phyloP scores from a whole-genome alignment of 2,113 vertebrate species.

The Leptobrachium leishanense region DNA sequence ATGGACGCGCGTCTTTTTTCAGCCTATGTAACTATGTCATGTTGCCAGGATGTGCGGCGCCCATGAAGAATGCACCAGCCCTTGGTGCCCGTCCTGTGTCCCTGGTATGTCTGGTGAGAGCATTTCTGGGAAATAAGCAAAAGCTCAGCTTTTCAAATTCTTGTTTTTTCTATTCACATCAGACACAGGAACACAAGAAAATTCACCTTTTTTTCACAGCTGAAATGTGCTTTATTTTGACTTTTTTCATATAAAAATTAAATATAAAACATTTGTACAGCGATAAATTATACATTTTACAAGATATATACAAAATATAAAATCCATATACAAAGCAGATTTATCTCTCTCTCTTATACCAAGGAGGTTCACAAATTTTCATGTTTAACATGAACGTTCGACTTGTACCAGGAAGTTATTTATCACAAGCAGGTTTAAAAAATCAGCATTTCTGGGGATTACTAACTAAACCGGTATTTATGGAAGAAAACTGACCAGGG shows the following conservation, averaged over 20 bases:
- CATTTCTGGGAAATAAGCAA: too few relatives aligned
- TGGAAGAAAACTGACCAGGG: too few relatives aligned
- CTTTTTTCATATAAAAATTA: slow-evolving; percentile 83
- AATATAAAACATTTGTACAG: slow-evolving; percentile 80
- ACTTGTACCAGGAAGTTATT: slow-evolving; percentile 56
- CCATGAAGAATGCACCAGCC: too few relatives aligned
- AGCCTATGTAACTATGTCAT: too few relatives aligned
- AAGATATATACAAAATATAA: slow-evolving; percentile 69
- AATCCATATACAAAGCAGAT: slow-evolving; percentile 57
- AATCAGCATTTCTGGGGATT: too few relatives aligned
- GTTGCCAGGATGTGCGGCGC: too few relatives aligned
- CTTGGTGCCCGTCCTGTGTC: too few relatives aligned
- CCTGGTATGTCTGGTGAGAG: too few relatives aligned
- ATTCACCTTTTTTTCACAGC: background rate
- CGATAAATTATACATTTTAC: slow-evolving; percentile 84
- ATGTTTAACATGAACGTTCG: slow-evolving; percentile 43
- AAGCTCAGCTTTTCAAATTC: too few relatives aligned
- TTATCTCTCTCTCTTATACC: slow-evolving; percentile 49
- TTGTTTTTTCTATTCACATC: too few relatives aligned
- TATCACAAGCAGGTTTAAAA: slow-evolving; percentile 38
- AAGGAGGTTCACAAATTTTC: slow-evolving; percentile 48
- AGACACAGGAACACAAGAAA: background rate
- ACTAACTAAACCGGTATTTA: too few relatives aligned
- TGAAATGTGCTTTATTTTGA: slow-evolving; percentile 55
- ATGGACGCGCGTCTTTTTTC: too few relatives aligned